Conservation (phyloP, 2,888 invertebrate genomes). For the Eupithecia abbreviata region DNA sequence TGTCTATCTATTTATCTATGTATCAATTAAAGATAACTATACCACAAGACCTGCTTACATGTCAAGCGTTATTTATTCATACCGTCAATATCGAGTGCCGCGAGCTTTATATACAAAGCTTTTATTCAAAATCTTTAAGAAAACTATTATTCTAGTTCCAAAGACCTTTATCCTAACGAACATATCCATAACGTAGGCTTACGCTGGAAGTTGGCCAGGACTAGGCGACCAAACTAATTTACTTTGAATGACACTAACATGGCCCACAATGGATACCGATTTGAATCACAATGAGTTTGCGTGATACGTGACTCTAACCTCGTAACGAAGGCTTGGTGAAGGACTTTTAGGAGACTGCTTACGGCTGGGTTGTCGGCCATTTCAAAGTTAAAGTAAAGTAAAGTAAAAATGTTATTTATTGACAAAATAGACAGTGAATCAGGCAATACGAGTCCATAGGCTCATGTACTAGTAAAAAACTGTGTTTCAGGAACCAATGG, state of each 20-base stretch:
- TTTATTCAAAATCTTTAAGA: conserved; percentile 16
- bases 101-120: too few species aligned
- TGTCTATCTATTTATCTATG: too few species aligned
- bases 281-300: conserved; percentile 51
- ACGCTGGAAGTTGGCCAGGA: conserved; percentile 49
- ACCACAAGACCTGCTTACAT: too few species aligned
- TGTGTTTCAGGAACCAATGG: too few species aligned
- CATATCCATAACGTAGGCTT: conserved; percentile 32
- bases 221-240: conserved; percentile 45
- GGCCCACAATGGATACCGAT: conserved; percentile 48
- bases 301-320: conserved; percentile 36
- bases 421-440: too few species aligned
- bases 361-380: not conserved
- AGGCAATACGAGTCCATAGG: too few species aligned
- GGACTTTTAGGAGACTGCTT: not conserved
- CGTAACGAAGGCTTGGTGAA: conserved; percentile 31
- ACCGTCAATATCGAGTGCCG: too few species aligned
- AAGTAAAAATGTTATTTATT: too few species aligned
- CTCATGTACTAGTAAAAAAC: too few species aligned
- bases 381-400: not conserved
- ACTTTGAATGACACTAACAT: conserved; percentile 52
- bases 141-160: conserved; percentile 30
- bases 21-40: too few species aligned
- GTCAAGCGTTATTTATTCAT: too few species aligned
- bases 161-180: conserved; percentile 29